A percentile compares a stretch with the other conserved stretches of the same genome.
Conservation (phyloP, 2,113 vertebrate species). For the Bos javanicus region DNA sequence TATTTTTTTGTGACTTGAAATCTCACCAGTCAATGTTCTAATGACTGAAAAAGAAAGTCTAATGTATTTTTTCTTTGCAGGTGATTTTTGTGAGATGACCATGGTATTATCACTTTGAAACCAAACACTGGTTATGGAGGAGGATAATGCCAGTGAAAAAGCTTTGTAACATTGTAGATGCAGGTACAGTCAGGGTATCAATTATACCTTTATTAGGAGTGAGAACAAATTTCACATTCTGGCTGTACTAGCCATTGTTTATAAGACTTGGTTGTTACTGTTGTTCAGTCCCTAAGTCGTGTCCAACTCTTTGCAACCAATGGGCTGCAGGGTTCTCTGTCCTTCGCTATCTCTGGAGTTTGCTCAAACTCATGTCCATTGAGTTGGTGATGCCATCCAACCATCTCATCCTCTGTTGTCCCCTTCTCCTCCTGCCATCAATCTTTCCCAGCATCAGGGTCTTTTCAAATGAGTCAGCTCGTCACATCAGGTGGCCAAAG, state of each 20-base stretch:
- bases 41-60: not conserved
- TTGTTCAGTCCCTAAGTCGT: accelerated
- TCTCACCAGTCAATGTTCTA: not conserved
- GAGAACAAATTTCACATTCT: not conserved
- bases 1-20: not conserved
- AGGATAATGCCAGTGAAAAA: not conserved
- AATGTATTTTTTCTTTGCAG: not conserved
- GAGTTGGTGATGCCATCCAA: not conserved
- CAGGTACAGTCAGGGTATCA: too few species aligned
- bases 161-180: not conserved
- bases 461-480: too few species aligned
- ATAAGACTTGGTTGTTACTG: not conserved
- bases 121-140: not conserved
- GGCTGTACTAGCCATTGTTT: not conserved
- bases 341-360: not conserved
- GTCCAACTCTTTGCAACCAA: not conserved
- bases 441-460: too few species aligned
- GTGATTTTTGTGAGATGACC: not conserved
- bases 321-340: not conserved
- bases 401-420: too few species aligned
- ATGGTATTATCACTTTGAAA: not conserved
- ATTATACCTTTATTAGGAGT: not conserved
- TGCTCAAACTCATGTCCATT: not conserved
- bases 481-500: accelerated
- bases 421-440: too few species aligned